Evolutionary conservation across 2,797 vertebrate species (phyloP), one percentile per base, ranked within the genome.

Genomic region (Tachyglossus aculeatus): DNA sequence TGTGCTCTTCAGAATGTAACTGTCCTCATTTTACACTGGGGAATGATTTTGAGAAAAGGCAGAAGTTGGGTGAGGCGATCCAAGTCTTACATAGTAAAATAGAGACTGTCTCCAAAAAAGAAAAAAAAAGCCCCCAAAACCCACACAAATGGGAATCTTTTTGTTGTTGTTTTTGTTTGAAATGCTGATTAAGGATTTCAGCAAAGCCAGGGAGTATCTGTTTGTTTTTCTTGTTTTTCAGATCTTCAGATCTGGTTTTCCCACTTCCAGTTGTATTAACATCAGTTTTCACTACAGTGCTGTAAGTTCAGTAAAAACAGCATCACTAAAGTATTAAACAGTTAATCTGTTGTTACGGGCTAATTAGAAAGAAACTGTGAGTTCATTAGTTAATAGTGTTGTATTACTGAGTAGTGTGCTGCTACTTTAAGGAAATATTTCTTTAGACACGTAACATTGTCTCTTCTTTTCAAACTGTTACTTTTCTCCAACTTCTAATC

Each of bases 401-500:
- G 66, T 81, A 79, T 21, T 78, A 67, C 48, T 73, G 67, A 67
- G 36, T 2, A 21, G 47, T 40, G 29, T 74, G 57, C 60, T 59
- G 11, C 4, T 55, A 55, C 36, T 79, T 77, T 21, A 70, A 76
- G 44, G 54, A 16, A 58, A 25, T 53, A 84, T 74, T 41, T 67
- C 76, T 74, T 63, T 80, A 21, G 63, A 48, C 34, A 50, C 76
- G 34, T 59, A 73, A 19, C 18, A 48, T 60, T 78, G 74, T 55
- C 40, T 57, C 38, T 74, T 71, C 40, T 25, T 60, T 41, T 83
- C 59, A 36, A 87, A 48, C 32, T 41, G 55, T 33, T 70, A 61
- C 34, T 62, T 45, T 59, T 60, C 66, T 43, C 53, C 13, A 86
- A 54, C 45, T 22, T 21, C 34, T 57, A 78, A 70, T 88, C 45